A percentile compares a stretch with the other conserved stretches of the same genome.
Conservation (phyloP, 35 echinoderm and acorn worm genomes). For the Holothuria glaberrima region DNA sequence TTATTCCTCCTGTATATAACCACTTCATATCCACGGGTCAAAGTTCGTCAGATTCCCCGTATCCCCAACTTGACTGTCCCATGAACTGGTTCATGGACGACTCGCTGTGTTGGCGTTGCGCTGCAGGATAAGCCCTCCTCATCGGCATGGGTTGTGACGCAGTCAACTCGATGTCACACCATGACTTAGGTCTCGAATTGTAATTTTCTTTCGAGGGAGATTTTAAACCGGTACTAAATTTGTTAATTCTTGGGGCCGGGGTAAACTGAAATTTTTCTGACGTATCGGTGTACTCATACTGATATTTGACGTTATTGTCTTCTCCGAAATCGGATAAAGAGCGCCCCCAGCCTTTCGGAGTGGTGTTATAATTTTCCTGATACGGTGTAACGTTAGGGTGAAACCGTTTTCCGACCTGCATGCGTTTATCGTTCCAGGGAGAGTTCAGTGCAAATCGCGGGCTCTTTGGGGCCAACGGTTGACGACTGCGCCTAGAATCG, state of each 20-base stretch:
- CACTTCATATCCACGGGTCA: background rate
- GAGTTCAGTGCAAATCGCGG: constrained; percentile 38
- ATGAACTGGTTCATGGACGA: constrained; percentile 45
- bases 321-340: background rate
- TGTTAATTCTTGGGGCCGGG: constrained; percentile 49
- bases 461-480: constrained; percentile 28
- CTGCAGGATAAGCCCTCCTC: constrained; percentile 18
- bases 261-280: constrained; percentile 23
- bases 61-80: constrained; percentile 56
- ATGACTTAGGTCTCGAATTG: constrained; percentile 56
- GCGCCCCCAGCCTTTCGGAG: constrained; percentile 45
- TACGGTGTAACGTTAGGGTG: constrained; percentile 53
- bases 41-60: constrained; percentile 43
- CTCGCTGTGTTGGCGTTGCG: constrained; percentile 29
- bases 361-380: constrained; percentile 42
- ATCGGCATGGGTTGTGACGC: constrained; percentile 4
- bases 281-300: constrained; percentile 29
- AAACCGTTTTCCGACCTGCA: constrained; percentile 37
- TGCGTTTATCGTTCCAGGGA: constrained; percentile 33
- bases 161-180: constrained; percentile 42
- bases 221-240: constrained; percentile 1
- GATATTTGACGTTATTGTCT: constrained; percentile 31
- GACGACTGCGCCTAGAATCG: constrained; percentile 14
- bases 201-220: constrained; percentile 21
- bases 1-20: too few species aligned